phyloP scores from a whole-genome alignment of 1,140 invertebrate genomes.

The Sarcophaga peregrina region DNA sequence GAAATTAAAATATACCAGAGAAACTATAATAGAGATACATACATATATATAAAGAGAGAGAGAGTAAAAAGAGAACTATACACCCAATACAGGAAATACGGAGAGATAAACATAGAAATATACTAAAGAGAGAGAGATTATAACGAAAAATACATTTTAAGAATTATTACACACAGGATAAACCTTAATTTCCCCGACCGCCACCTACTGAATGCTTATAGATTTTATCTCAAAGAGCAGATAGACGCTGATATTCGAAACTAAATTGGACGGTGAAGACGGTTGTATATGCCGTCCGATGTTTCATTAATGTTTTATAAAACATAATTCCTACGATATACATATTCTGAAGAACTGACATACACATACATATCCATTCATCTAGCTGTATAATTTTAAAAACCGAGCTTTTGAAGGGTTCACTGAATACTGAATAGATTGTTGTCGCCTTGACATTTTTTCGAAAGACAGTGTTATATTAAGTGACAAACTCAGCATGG shows the following conservation, averaged over 20 bases:
- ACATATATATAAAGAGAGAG: not conserved
- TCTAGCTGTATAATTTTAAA: not conserved
- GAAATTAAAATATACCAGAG: constrained; percentile 4
- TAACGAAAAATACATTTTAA: not conserved
- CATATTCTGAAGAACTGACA: not conserved
- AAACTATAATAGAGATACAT: not conserved
- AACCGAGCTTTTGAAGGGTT: not conserved
- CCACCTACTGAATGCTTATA: not conserved
- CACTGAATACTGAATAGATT: not conserved
- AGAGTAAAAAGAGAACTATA: not conserved
- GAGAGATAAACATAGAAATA: not conserved
- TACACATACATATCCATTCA: not conserved
- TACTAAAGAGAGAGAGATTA: not conserved
- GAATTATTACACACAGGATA: not conserved
- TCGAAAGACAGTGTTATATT: not conserved
- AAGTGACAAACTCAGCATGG: constrained; percentile 53
- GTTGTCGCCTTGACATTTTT: not conserved
- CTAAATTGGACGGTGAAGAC: not conserved
- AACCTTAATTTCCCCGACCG: not conserved
- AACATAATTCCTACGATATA: not conserved
- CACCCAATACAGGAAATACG: not conserved
- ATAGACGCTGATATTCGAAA: not conserved
- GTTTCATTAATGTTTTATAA: not conserved
- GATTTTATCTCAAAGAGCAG: not conserved
- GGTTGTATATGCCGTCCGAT: not conserved